Conservation (phyloP, 1,140 invertebrate genomes). For the Bombus terrestris region DNA sequence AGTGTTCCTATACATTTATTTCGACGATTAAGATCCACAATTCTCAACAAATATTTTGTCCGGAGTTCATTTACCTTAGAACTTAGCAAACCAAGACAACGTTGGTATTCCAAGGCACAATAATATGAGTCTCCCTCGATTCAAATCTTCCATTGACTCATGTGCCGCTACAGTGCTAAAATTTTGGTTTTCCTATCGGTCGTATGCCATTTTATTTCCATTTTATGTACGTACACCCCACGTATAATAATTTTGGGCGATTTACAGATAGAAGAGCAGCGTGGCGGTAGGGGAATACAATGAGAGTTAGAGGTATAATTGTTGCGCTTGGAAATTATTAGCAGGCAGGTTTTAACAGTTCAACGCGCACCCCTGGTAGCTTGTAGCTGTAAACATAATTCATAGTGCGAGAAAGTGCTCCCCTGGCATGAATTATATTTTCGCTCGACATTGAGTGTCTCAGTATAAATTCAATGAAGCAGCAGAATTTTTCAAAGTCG, state of each 20-base stretch:
- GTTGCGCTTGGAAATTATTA: conserved; percentile 31
- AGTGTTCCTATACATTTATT: no score
- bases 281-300: not conserved
- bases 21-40: no score
- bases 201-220: not conserved
- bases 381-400: not conserved
- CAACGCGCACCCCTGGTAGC: not conserved
- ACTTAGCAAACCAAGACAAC: no score
- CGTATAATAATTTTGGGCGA: not conserved
- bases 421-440: conserved; percentile 10
- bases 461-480: not conserved
- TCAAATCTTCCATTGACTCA: no score
- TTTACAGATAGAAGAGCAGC: not conserved
- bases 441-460: not conserved
- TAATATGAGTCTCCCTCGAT: no score
- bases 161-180: no score
- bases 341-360: conserved; percentile 18
- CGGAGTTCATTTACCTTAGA: no score
- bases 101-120: no score
- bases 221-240: not conserved
- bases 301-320: conserved; percentile 22
- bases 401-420: not conserved
- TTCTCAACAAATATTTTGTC: no score
- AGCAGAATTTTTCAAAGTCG: not conserved
- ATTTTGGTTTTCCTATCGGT: not conserved